These are phyloP conservation scores for Xestia xanthographa DNA, from an alignment of 2,888 invertebrate genomes.

Conservation along the genomic window DNA sequence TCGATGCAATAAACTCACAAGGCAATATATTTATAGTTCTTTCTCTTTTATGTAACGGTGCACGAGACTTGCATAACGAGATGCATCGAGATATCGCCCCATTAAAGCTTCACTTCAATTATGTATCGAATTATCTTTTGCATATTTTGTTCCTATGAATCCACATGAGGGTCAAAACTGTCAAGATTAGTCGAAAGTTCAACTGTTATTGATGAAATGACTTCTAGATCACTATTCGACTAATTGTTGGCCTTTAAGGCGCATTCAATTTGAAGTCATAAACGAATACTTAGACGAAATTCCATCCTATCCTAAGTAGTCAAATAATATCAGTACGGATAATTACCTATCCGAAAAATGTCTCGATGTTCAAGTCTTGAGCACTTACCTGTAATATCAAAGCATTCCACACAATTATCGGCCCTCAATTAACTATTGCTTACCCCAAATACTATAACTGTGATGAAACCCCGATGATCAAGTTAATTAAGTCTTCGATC, in stretches of 20 bases:
- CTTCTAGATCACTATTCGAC: slow-evolving; percentile 5
- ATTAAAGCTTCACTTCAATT: slow-evolving; percentile 53
- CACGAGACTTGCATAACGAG: slow-evolving; percentile 62
- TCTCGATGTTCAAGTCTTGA: not conserved
- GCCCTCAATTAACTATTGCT: slow-evolving; percentile 49
- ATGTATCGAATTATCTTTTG: slow-evolving; percentile 42
- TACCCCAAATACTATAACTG: slow-evolving; percentile 53
- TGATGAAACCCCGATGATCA: slow-evolving; percentile 70
- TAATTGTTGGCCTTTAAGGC: not conserved
- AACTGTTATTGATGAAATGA: not conserved
- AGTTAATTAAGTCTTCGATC: slow-evolving; percentile 74
- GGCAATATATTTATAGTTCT: slow-evolving; percentile 61
- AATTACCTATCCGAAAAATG: slow-evolving; percentile 5
- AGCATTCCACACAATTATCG: slow-evolving; percentile 8
- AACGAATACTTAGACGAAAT: not conserved
- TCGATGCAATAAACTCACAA: slow-evolving; percentile 61
- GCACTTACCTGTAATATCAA: not conserved
- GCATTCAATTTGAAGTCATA: not conserved
- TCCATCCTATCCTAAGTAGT: not conserved
- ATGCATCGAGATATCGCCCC: slow-evolving; percentile 53
- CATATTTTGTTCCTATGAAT: slow-evolving; percentile 41
- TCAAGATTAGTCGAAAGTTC: slow-evolving; percentile 8
- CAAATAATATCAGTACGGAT: not conserved
- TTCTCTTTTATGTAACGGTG: slow-evolving; percentile 66
- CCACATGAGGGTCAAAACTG: slow-evolving; percentile 21